phyloP scores from a whole-genome alignment of 2,797 vertebrate genomes.

The Arctocebus calabarensis region DNA sequence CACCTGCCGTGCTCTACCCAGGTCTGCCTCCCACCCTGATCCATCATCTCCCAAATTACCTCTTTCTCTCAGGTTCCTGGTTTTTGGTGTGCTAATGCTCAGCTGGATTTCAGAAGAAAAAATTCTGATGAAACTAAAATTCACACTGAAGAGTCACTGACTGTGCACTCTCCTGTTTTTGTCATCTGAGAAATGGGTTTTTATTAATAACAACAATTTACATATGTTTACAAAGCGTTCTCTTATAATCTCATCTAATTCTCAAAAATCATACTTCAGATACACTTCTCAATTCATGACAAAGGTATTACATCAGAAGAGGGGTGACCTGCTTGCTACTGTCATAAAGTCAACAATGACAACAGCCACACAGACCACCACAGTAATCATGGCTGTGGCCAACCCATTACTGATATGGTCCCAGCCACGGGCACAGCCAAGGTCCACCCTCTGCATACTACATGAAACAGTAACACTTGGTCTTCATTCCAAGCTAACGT shows the following conservation, averaged over 20 bases:
- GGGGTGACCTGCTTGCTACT: background rate
- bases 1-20: background rate
- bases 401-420: accelerated
- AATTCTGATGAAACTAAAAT: background rate
- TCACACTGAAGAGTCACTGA: background rate
- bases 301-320: background rate
- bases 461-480: background rate
- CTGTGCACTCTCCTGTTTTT: background rate
- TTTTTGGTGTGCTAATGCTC: background rate
- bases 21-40: background rate
- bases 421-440: background rate
- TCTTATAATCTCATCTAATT: background rate
- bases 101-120: background rate
- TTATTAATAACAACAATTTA: constrained; percentile 18
- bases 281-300: background rate
- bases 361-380: background rate
- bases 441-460: background rate
- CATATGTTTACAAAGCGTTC: background rate
- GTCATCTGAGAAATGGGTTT: background rate
- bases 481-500: background rate
- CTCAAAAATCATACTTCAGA: constrained; percentile 10
- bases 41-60: background rate
- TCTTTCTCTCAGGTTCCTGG: background rate
- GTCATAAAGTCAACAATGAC: background rate
- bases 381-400: background rate